Evolutionary conservation across 2,888 invertebrate genomes (phyloP).

Genomic region (Andrena marginata): DNA sequence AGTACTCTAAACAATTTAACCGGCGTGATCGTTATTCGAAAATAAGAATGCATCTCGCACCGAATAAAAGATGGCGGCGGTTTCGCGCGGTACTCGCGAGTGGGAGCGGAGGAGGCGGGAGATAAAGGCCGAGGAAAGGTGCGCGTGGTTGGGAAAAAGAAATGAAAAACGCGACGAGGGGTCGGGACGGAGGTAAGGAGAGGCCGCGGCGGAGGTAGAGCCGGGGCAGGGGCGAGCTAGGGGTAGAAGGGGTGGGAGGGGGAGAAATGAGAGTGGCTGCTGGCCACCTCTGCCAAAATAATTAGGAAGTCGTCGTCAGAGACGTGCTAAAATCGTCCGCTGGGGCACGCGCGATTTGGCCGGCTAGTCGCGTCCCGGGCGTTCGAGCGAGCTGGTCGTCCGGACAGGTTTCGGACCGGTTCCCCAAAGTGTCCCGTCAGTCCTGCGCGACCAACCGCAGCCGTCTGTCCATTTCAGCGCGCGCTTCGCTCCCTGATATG

Average conservation of each 20-base stretch:
- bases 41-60: background rate
- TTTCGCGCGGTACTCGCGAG: background rate
- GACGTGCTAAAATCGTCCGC: slow-evolving; percentile 88
- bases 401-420: slow-evolving; percentile 66
- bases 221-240: slow-evolving; percentile 16
- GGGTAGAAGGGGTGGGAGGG: slow-evolving; percentile 44
- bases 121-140: background rate
- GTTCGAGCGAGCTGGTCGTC: slow-evolving; percentile 83
- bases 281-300: slow-evolving; percentile 90
- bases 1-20: background rate
- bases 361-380: slow-evolving; percentile 85
- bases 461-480: slow-evolving; percentile 42
- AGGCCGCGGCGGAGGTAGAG: background rate
- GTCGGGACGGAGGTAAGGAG: slow-evolving; percentile 6
- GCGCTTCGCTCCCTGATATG: slow-evolving; percentile 41
- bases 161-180: background rate
- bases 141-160: background rate
- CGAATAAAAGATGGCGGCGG: background rate
- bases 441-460: slow-evolving; percentile 64
- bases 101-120: background rate
- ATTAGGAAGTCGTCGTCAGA: slow-evolving; percentile 90
- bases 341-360: slow-evolving; percentile 86
- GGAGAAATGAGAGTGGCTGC: slow-evolving; percentile 60
- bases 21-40: background rate
- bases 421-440: slow-evolving; percentile 61